Conservation (phyloP, 2,113 vertebrate genomes). For the Crotophaga sulcirostris region DNA sequence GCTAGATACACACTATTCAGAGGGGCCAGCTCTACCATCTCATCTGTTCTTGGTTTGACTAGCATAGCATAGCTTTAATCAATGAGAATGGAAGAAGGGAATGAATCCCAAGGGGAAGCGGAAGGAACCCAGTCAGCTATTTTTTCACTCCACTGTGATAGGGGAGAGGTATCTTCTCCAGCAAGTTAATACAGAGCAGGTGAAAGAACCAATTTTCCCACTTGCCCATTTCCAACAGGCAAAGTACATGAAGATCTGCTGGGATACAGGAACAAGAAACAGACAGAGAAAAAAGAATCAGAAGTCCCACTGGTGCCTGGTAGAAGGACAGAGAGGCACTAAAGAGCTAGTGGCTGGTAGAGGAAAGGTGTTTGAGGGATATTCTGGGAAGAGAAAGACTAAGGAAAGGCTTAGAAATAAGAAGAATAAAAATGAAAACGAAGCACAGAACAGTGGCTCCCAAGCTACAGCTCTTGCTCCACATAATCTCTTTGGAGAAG, state of each 20-base stretch:
- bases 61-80: neutral
- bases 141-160: neutral
- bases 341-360: slow-evolving; percentile 19
- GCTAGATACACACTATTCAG: neutral
- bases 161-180: neutral
- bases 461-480: slow-evolving; percentile 26
- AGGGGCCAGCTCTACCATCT: neutral
- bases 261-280: slow-evolving; percentile 17
- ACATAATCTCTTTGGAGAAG: slow-evolving; percentile 22
- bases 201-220: slow-evolving; percentile 30
- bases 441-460: slow-evolving; percentile 26
- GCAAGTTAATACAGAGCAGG: slow-evolving; percentile 1
- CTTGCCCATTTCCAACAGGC: neutral
- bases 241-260: neutral
- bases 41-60: neutral
- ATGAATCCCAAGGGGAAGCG: neutral
- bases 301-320: slow-evolving; percentile 16
- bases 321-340: neutral
- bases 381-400: slow-evolving; percentile 49
- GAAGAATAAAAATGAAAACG: neutral
- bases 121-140: neutral
- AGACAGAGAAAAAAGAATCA: neutral
- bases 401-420: slow-evolving; percentile 36
- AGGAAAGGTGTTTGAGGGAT: slow-evolving; percentile 34
- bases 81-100: neutral